phyloP scores from a whole-genome alignment of 1,140 invertebrate genomes.

The Diuraphis noxia region DNA sequence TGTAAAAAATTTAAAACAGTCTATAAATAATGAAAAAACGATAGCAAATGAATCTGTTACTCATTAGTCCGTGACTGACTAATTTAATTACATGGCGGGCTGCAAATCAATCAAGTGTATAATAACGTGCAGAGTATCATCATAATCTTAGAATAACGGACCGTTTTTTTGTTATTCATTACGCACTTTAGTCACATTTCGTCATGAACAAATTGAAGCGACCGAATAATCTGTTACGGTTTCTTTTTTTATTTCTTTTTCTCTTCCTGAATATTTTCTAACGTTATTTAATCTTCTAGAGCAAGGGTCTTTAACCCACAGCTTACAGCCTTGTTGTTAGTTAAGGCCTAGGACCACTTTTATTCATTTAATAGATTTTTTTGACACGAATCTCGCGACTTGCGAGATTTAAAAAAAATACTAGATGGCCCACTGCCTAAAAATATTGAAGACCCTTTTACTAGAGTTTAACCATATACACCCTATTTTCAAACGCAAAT shows the following conservation, averaged over 20 bases:
- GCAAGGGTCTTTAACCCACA: neutral
- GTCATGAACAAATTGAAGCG: neutral
- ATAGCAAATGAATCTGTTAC: neutral
- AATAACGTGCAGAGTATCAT: conserved; percentile 18
- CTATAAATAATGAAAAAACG: conserved; percentile 45
- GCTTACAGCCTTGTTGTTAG: no score
- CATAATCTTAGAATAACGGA: neutral
- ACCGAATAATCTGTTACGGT: neutral
- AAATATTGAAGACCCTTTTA: neutral
- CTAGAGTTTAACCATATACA: no score
- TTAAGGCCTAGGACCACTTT: neutral
- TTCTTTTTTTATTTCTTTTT: neutral
- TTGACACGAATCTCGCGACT: no score
- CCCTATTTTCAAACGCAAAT: no score
- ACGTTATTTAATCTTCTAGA: neutral
- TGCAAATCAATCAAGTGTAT: conserved; percentile 16
- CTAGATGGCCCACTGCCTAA: neutral
- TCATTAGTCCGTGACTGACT: conserved; percentile 28
- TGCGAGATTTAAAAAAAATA: neutral
- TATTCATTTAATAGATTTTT: neutral
- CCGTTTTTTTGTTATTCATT: neutral
- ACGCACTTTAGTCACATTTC: neutral
- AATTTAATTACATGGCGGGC: conserved; percentile 38
- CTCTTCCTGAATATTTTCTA: neutral
- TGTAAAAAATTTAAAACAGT: neutral